Evolutionary conservation across 2,888 invertebrate genomes (phyloP), one percentile per base, ranked within the genome.

Genomic region (Tuberolachnus salignus): DNA sequence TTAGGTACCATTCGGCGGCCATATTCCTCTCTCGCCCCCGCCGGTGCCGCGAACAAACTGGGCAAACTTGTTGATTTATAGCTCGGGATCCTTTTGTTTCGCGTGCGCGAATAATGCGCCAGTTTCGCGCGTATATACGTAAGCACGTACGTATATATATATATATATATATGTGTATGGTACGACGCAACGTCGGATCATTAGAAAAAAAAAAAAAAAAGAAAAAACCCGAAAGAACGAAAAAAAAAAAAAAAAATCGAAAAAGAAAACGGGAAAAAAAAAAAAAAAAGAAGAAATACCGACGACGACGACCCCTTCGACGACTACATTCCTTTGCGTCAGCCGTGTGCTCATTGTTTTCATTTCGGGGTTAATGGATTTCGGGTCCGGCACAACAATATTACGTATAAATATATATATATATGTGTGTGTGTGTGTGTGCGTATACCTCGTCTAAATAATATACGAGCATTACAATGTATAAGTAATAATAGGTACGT

Each of bases 301-400:
- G 67, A 34, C 34, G 3, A 6, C 34, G 34, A 59, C 78, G 78
- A 78, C 78, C 78, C 78, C 78, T 78, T 59, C 78, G 69, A 34
- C 34, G 21, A 69, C 78, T 51, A 69, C 78, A 78, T 78, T 78
- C 78, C 78, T 51, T 61, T n/a, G 73, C 34, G n/a, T 19, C 3
- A 21, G 23, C 59, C 16, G 75, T 64, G 57, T 57, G 66, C 69
- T 78, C 78, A 78, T 78, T 78, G 78, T 78, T 78, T 78, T 78
- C 78, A 64, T 69, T 78, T 78, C 78, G 78, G 78, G 78, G 78
- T 78, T 78, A 78, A 78, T 78, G 78, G 78, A 74, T 78, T 78
- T 78, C 78, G 78, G 78, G 78, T 69, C 69, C 59, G 78, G n/a
- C 49, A 34, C 57, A 59, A 34, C 59, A 59, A 63, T 34, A 73